A percentile compares a stretch with the other conserved stretches of the same genome.
phyloP scores from a whole-genome alignment of 2,888 invertebrate genomes.

The Cylloceria caligata region DNA sequence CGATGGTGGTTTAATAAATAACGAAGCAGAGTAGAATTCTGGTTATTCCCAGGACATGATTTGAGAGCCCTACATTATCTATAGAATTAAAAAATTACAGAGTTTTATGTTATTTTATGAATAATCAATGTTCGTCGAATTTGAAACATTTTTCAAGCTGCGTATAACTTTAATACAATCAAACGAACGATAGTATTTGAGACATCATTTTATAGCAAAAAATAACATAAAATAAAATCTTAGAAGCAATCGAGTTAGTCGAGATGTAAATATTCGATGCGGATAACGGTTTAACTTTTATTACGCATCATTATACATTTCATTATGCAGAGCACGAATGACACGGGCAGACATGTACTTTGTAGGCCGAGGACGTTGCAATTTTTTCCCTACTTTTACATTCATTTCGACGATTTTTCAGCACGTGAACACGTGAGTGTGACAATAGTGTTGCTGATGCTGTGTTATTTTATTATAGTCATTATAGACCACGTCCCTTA shows the following conservation, averaged over 20 bases:
- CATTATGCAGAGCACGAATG: slow-evolving; percentile 70
- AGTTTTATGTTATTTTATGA: too few species aligned
- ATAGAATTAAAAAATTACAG: too few species aligned
- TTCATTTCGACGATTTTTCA: slow-evolving; percentile 16
- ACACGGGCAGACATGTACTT: slow-evolving; percentile 62
- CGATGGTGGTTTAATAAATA: too few species aligned
- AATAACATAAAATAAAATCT: slow-evolving; percentile 9
- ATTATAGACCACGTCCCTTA: background rate
- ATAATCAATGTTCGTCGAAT: too few species aligned
- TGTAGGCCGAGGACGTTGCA: slow-evolving; percentile 75
- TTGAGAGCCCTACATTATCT: too few species aligned
- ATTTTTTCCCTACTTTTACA: slow-evolving; percentile 27
- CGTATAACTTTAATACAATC: background rate
- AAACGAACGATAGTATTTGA: background rate
- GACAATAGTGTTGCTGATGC: background rate
- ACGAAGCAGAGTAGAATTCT: too few species aligned
- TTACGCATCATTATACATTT: slow-evolving; percentile 64
- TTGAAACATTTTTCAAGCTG: too few species aligned
- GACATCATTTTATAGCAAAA: too few species aligned
- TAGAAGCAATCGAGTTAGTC: background rate
- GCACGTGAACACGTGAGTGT: slow-evolving; percentile 2
- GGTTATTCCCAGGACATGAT: too few species aligned
- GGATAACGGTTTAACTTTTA: slow-evolving; percentile 39
- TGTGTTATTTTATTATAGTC: background rate
- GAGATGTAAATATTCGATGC: background rate